Evolutionary conservation across 2,888 invertebrate species (phyloP), one percentile per base, ranked within the genome.

Genomic region (Nematopogon swammerdamellus): DNA sequence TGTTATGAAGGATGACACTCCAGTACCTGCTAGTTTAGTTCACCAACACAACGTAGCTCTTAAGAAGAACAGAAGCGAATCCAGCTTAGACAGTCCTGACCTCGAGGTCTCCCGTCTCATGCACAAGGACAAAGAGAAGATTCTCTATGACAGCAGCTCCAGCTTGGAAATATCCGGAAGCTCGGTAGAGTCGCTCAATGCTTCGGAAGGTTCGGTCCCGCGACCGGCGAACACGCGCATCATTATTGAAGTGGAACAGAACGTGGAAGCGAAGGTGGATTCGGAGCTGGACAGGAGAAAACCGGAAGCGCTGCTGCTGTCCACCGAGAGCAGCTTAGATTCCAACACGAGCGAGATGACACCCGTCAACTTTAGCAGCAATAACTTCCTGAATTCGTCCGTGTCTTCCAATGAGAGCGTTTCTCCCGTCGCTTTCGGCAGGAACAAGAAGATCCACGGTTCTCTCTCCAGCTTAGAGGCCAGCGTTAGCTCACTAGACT

Each of bases 21-120:
- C 62, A 65, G 71, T 72, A 71, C 75, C 72, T 69, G 70, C 55
- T 60, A 64, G 58, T 58, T 42, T 59, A 50, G 60, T 63, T 57
- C 63, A 14, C 25, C 5, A 64, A 52, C 72, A 75, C 58, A 70
- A 60, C 55, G 62, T 76, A 63, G 67, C 73, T 53, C 68, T 80
- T 63, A 79, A 80, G 67, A 80, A 80, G 53, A 77, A 80, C 60
- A 77, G 74, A 55, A 80, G 77, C 51, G 80, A 80, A 58, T 79
- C 80, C 14, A 80, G 77, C 57, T 59, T 80, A n/a, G 81, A 81
- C 49, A 80, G 80, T 57, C 79, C 81, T 0, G 81, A 81, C 57
- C 56, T 80, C 53, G 81, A 81, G 61, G 80, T 80, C 1, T 81
- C 79, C 42, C 67, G 77, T 54, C 60, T 80, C 3, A 80, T 81